Base-by-base conservation (phyloP, 2,797 vertebrate genomes). In the Petrocephalus sullivani region DNA sequence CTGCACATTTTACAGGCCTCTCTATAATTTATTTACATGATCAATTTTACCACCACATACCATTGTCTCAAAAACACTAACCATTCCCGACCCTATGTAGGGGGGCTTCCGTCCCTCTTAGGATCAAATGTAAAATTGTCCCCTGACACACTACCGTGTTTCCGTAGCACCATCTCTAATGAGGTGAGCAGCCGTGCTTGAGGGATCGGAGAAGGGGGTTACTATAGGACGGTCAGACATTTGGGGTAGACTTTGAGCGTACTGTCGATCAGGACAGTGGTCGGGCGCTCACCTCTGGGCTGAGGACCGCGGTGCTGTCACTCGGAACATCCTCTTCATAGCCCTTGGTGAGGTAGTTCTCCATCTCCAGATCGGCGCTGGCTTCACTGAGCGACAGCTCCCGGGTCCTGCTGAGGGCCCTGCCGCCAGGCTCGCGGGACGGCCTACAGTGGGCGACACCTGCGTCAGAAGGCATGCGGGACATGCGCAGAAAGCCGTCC, bases 321-420 rank as follows among this genome's bases (percentile, higher is more conserved):
- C 98, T 99, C 0, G 98, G 98, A 41, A 97, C 97, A 89, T 99
- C 98, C 93, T 99, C 98, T 91, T 98, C 98, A 0, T 96, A 98
- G 88, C 94, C 97, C 93, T 98, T 99, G 92, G 97, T 97, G 92
- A 96, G 96, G 92, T 96, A 98, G 92, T 96, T 97, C 93, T 97
- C 97, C 0, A 96, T 95, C 94, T 98, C 98, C 0, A 96, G 97
- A 51, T 97, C 98, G 0, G 91, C 95, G 85, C 97, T 99, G 91
- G 95, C 97, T 93, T 98, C 97, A 21, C 97, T 98, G 60, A 97
- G 96, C 91, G 96, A 96, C 90, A 94, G 95, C 89, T 91, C 92
- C 89, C 96, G 97, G 0, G 95, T 96, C 61, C 95, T 96, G 93
- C 93, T 96, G 94, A 19, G 51, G 58, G 54, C 53, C 88, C 87